Evolutionary conservation across 2,797 vertebrate genomes (phyloP).

Genomic region (Chrysocyon brachyurus): DNA sequence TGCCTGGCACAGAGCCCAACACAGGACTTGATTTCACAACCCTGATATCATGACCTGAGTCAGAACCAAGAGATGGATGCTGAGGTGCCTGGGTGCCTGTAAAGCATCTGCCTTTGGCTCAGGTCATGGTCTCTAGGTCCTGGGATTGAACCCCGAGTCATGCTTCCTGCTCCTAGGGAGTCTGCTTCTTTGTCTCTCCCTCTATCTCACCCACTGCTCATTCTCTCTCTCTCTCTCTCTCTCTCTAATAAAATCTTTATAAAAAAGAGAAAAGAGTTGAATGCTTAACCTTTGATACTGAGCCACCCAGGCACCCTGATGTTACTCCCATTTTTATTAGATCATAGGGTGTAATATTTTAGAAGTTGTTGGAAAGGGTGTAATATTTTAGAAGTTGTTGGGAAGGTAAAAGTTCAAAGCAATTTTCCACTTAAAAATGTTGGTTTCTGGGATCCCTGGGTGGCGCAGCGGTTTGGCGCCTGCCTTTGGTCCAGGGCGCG

Average conservation of each 20-base stretch:
- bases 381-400: slow-evolving; percentile 34
- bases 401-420: slow-evolving; percentile 13
- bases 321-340: background rate
- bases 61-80: background rate
- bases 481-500: too few species aligned
- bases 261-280: background rate
- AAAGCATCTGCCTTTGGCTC: too few species aligned
- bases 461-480: too few species aligned
- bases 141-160: too few species aligned
- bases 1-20: background rate
- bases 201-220: too few species aligned
- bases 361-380: slow-evolving; percentile 11
- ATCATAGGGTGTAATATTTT: background rate
- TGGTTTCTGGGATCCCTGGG: too few species aligned
- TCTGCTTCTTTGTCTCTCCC: too few species aligned
- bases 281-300: background rate
- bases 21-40: background rate
- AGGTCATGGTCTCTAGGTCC: too few species aligned
- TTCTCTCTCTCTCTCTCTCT: too few species aligned
- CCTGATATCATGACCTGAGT: background rate
- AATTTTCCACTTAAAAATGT: slow-evolving; percentile 16
- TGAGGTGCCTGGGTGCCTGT: background rate
- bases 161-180: too few species aligned
- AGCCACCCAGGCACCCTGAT: background rate
- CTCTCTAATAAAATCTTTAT: too few species aligned